Conservation (phyloP, 53 echinoderm and acorn worm species). For the Crossaster papposus region DNA sequence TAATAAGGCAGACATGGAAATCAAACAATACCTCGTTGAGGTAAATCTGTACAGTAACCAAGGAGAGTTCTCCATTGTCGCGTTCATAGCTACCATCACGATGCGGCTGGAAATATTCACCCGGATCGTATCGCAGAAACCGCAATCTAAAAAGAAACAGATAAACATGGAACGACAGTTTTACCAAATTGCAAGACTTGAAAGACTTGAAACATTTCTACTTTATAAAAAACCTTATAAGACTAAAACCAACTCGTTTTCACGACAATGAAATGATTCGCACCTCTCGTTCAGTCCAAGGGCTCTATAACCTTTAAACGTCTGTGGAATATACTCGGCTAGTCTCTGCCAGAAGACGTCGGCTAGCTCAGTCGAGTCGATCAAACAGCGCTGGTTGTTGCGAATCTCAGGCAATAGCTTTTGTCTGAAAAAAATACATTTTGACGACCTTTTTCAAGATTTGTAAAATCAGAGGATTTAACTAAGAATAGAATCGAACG, state of each 20-base stretch:
- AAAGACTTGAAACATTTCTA: too few relatives aligned
- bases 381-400: conserved; percentile 54
- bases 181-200: neutral
- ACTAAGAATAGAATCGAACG: neutral
- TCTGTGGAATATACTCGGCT: conserved; percentile 32
- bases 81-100: conserved; percentile 42
- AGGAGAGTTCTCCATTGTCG: conserved; percentile 34
- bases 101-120: conserved; percentile 60
- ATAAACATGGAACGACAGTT: neutral
- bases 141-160: conserved; percentile 34
- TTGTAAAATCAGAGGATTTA: too few relatives aligned
- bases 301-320: neutral
- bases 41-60: conserved; percentile 60
- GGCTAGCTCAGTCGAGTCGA: conserved; percentile 42
- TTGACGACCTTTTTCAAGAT: too few relatives aligned
- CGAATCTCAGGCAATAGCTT: conserved; percentile 10
- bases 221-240: neutral
- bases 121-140: conserved; percentile 65
- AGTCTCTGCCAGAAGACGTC: conserved; percentile 56
- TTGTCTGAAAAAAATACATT: conserved; percentile 15
- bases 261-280: neutral
- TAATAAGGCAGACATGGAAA: too few relatives aligned
- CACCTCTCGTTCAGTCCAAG: conserved; percentile 66
- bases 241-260: neutral
- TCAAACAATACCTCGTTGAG: conserved; percentile 59